Evolutionary conservation across 2,797 vertebrate genomes (phyloP), one percentile per base, ranked within the genome.

Genomic region (Bufotes viridis): DNA sequence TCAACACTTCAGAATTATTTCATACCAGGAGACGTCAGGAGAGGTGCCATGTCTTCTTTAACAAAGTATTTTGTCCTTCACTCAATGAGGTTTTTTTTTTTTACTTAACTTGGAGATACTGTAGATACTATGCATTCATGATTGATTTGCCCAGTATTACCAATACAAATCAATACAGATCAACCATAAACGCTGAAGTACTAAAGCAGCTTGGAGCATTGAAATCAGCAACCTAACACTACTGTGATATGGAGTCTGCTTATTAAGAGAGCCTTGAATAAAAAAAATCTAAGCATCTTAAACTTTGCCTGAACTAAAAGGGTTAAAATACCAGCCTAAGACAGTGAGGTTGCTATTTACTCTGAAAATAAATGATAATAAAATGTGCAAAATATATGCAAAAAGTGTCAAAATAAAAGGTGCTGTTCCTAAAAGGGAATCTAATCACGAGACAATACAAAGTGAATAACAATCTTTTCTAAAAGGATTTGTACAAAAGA

Each of bases 341-440:
- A 15, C n/a, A 60, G 15, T 57, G 22, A 10, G 15, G 24, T 2
- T 60, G 22, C 22, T 57, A 24, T 24, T 78, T 78, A 78, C 13
- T 78, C 49, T 26, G 49, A 78, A 74, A 72, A 84, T 34, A 58
- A 74, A 58, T 84, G 11, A 76, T 72, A 76, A 85, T 0, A 85
- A 72, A 72, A 72, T 72, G 20, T 72, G 70, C 70, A 34, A 72
- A 72, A 72, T 10, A 18, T 18, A 42, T 2, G 34, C 20, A 76
- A 8, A 83, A 26, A 29, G 82, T 84, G 82, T 15, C 22, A 85
- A 85, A 65, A 78, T 78, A 63, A 65, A 78, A 85, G 29, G 74
- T 85, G 74, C 4, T 78, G 26, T 34, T 78, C 58, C 60, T 60
- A 78, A 76, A 78, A 76, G 34, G 18, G 11, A 17, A 85, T 13